These are phyloP conservation scores for Volucella inflata DNA, from an alignment of 2,888 invertebrate species.

Conservation along the genomic window DNA sequence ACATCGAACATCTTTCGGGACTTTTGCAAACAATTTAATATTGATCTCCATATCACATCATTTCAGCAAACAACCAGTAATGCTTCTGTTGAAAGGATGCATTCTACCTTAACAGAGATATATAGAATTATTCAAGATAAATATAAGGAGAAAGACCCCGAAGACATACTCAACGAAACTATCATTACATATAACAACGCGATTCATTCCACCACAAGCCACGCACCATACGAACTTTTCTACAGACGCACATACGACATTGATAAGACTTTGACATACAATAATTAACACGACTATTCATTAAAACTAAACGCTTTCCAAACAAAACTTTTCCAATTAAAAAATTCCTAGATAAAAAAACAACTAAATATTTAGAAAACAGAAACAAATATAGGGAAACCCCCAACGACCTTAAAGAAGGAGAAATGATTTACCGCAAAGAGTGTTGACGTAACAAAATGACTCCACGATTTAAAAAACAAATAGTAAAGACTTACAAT, in stretches of 20 bases:
- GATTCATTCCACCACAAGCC: no score
- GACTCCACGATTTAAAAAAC: constrained; percentile 18
- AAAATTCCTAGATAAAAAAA: constrained; percentile 3
- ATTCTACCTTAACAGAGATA: constrained; percentile 39
- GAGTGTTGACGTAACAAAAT: constrained; percentile 25
- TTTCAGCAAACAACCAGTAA: constrained; percentile 38
- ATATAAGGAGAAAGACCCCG: constrained; percentile 35
- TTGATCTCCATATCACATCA: constrained; percentile 27
- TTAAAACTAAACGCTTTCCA: constrained; percentile 33
- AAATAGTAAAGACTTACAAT: constrained; percentile 10
- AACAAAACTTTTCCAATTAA: constrained; percentile 11
- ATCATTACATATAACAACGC: constrained; percentile 46
- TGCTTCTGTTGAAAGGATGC: constrained; percentile 38
- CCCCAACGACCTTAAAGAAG: constrained; percentile 23
- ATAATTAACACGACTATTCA: no score
- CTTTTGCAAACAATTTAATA: constrained; percentile 20
- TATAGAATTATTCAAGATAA: constrained; percentile 39
- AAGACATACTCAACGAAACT: constrained; percentile 41
- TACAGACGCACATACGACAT: constrained; percentile 20
- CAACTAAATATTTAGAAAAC: constrained; percentile 27
- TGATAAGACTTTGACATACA: background rate
- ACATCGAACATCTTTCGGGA: constrained; percentile 18
- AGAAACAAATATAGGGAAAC: constrained; percentile 29
- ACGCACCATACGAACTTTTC: no score
- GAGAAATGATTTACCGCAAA: constrained; percentile 21